Conservation (phyloP, 2,113 vertebrate genomes). For the Seriola quinqueradiata region DNA sequence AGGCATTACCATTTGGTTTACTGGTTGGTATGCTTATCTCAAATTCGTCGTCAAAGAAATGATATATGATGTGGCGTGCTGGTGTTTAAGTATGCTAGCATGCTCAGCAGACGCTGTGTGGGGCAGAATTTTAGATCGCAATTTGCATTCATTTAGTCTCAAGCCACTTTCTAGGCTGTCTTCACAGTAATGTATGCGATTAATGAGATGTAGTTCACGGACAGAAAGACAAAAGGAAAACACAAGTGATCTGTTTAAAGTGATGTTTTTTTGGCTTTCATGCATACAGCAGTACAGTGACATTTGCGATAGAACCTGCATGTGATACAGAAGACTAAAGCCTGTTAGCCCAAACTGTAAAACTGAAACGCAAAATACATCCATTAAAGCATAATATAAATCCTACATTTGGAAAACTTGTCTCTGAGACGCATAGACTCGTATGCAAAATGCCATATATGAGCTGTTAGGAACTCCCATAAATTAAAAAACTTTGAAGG, state of each 20-base stretch:
- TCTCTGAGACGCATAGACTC: too few relatives aligned
- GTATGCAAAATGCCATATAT: too few relatives aligned
- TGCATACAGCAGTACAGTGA: neutral
- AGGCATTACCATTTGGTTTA: constrained; percentile 16
- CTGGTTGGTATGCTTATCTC: constrained; percentile 27
- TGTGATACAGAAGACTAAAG: neutral
- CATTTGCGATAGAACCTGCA: neutral
- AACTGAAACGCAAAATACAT: neutral
- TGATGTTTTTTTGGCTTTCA: neutral
- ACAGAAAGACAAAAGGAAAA: constrained; percentile 32
- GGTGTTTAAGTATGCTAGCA: constrained; percentile 39
- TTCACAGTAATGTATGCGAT: constrained; percentile 22
- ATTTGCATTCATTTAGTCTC: constrained; percentile 62
- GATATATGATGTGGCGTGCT: constrained; percentile 10
- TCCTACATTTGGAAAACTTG: too few relatives aligned
- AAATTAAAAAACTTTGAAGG: neutral
- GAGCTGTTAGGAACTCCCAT: too few relatives aligned
- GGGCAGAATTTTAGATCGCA: constrained; percentile 36
- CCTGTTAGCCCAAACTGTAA: neutral
- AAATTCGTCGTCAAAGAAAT: constrained; percentile 36
- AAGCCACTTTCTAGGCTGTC: constrained; percentile 27
- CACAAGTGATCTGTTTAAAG: constrained; percentile 2
- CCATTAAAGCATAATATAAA: neutral
- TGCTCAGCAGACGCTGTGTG: constrained; percentile 28
- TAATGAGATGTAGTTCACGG: constrained; percentile 34